Evolutionary conservation across 2,797 vertebrate species (phyloP), one percentile per base, ranked within the genome.

Genomic region (Poeciliopsis turneri): DNA sequence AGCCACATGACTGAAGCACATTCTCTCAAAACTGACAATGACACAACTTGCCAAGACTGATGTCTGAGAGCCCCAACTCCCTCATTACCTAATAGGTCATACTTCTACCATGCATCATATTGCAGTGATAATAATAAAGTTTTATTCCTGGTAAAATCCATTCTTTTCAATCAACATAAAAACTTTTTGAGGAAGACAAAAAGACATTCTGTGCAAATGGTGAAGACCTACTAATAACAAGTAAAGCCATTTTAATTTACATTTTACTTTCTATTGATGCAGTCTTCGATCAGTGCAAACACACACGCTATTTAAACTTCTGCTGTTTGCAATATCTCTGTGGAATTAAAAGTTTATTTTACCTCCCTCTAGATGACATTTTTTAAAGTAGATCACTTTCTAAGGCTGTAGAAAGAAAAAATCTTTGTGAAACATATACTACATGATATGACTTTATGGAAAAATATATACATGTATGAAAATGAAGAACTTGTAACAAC

Each of bases 11-110:
- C 87, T 90, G 84, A 89, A 87, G 91, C 59, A 68, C 86, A 84
- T 88, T 92, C 85, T 86, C 88, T 86, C 82, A 84, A 89, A 89
- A 82, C 82, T 84, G 90, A 92, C 93, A 93, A 91, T 81, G 77
- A 91, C 81, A 84, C 89, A 89, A 92, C 87, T 84, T 87, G 89
- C 88, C 88, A 86, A 93, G 91, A 87, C 92, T 92, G 89, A 92
- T 92, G 90, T 91, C 86, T 88, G 76, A 81, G 68, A 79, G 25
- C 55, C 86, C 61, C n/a, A 23, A 66, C 71, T 61, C 75, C 74
- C 70, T 51, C 82, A 75, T 72, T 51, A 81, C 73, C 69, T 49
- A 77, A 76, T 43, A 69, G 76, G 74, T 45, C 80, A 78, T 57
- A 28, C 87, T 78, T 75, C 46, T 75, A 72, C 71, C 75, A 43